Base-by-base conservation (phyloP, 2,888 invertebrate genomes). In the Cetonia aurata region DNA sequence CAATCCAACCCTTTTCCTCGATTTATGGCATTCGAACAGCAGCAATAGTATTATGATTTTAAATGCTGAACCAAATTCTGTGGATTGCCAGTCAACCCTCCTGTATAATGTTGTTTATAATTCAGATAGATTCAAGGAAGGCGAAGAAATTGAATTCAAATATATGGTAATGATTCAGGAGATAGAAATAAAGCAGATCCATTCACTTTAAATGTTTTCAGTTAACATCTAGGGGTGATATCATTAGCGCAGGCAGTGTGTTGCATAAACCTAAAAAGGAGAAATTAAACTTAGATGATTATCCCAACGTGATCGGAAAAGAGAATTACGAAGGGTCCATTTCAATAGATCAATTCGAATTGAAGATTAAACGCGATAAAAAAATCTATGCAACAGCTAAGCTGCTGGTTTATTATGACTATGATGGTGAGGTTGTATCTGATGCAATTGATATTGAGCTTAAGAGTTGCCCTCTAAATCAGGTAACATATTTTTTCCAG, bases 321-420 rank as follows among this genome's bases (percentile, higher is more conserved):
- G 62, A 65, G 12, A n/a, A 80, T 55, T 62, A 75, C 10, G 77
- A 80, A 0, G 78, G 79, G 69, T 76, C 2, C 75, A 82, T 3
- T 77, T 4, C 81, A 1, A 80, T 84, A 2, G 75, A 88, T 67
- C 85, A 86, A 0, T 85, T 83, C 72, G 87, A 87, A 72, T 88
- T 88, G 1, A 88, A 91, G 86, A 89, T 91, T 0, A 91, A 91
- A 91, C 81, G 92, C 0, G 92, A 91, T 91, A 89, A 90, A n/a
- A 77, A 89, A 48, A 80, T 86, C 13, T 83, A 85, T 10, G 84
- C 85, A 6, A 83, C 84, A 86, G 87, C 80, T 73, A 72, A 74
- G 46, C 12, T 59, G 1, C 1, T 65, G 13, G 50, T 65, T 52
- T 65, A 65, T 37, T 65, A 65, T 41, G 62, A 65, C 15, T 65